A percentile compares a stretch with the other conserved stretches of the same genome.
Evolutionary conservation across 2,797 vertebrate genomes (phyloP).

Genomic region (Syncerus caffer): DNA sequence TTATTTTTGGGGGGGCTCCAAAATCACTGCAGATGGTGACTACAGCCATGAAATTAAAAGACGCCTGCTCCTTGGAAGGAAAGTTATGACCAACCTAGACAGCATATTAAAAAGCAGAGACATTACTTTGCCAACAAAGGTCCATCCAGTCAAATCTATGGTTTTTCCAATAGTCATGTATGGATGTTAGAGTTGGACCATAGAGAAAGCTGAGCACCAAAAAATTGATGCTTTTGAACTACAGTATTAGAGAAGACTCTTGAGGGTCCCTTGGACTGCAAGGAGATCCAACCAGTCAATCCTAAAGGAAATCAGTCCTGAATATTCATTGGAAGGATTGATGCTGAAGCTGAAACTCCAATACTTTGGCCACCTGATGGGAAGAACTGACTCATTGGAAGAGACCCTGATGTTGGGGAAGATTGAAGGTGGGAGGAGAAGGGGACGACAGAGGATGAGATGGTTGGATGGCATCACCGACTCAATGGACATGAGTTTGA

Average conservation of each 20-base stretch:
- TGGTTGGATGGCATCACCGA: not conserved
- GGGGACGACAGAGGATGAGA: not conserved
- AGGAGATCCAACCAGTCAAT: not conserved
- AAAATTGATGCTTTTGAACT: not conserved
- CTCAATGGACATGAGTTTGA: not conserved
- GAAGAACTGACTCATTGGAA: not conserved
- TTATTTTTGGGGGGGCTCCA: not conserved
- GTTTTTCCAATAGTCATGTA: not conserved
- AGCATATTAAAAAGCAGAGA: not conserved
- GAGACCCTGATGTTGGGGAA: not conserved
- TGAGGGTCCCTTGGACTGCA: not conserved
- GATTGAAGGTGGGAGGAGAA: not conserved
- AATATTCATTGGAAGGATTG: not conserved
- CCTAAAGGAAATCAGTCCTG: not conserved
- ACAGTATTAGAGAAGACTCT: not conserved
- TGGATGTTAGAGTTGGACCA: not conserved
- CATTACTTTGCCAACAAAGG: not conserved
- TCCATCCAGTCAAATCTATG: not conserved
- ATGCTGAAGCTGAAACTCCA: not conserved
- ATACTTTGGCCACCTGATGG: not conserved
- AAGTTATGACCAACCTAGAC: not conserved
- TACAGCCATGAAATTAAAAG: not conserved
- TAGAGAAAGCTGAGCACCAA: not conserved
- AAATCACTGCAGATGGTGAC: not conserved
- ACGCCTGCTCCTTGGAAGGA: accelerated